Percentiles rank a stretch among this genome's conserved stretches.
phyloP scores from a whole-genome alignment of 2,888 invertebrate genomes.

The Tenthredo amoena region DNA sequence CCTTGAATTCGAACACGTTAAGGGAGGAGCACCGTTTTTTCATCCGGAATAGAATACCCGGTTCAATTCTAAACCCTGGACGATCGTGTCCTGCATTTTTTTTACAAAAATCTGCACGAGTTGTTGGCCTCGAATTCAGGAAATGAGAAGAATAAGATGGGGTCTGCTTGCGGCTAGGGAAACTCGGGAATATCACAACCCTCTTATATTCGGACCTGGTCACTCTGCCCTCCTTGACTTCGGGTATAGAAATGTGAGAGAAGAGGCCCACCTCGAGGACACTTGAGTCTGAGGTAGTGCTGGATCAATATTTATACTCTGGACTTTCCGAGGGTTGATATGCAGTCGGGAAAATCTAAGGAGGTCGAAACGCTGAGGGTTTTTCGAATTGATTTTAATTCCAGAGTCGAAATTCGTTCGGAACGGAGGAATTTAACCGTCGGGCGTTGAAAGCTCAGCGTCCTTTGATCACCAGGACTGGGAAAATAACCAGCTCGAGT shows the following conservation, averaged over 20 bases:
- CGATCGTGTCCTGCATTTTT: background rate
- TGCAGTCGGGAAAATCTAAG: background rate
- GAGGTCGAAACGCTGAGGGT: slow-evolving; percentile 54
- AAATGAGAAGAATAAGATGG: background rate
- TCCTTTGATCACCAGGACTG: slow-evolving; percentile 42
- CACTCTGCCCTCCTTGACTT: slow-evolving; percentile 64
- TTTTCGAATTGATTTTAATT: slow-evolving; percentile 46
- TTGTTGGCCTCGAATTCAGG: background rate
- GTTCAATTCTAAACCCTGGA: background rate
- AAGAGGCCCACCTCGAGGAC: slow-evolving; percentile 71
- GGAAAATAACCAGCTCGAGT: background rate
- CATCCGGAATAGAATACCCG: background rate
- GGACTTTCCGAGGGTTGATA: slow-evolving; percentile 61
- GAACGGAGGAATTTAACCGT: background rate
- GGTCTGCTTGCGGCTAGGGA: background rate
- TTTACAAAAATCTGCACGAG: background rate
- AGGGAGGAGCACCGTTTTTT: slow-evolving; percentile 12
- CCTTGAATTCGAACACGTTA: slow-evolving; percentile 23
- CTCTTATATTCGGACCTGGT: slow-evolving; percentile 16
- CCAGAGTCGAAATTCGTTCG: background rate
- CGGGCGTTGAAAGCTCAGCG: slow-evolving; percentile 35
- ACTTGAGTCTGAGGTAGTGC: slow-evolving; percentile 71
- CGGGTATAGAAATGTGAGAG: slow-evolving; percentile 73
- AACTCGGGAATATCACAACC: background rate
- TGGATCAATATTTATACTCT: slow-evolving; percentile 77